Evolutionary conservation across 2,113 vertebrate genomes (phyloP).

Genomic region (Eretmochelys imbricata): DNA sequence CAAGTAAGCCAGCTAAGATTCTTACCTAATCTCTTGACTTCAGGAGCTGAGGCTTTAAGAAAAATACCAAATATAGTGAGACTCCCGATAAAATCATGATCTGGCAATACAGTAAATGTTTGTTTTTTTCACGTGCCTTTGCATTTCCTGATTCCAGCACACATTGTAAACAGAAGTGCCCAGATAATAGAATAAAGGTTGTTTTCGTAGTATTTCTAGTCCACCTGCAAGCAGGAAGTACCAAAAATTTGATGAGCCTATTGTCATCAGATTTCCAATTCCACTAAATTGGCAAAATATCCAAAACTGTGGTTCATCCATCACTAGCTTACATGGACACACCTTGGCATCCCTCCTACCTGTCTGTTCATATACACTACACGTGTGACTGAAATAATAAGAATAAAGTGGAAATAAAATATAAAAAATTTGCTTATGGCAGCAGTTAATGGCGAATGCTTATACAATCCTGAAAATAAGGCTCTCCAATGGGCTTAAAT

Average conservation of each 20-base stretch:
- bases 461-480: constrained; percentile 14
- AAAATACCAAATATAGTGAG: not conserved
- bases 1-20: not conserved
- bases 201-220: not conserved
- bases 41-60: not conserved
- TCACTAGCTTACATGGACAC: constrained; percentile 14
- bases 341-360: constrained; percentile 40
- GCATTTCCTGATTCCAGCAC: not conserved
- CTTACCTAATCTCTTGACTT: not conserved
- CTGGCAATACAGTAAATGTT: fast-evolving
- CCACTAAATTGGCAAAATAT: constrained; percentile 57
- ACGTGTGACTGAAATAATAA: constrained; percentile 41
- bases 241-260: not conserved
- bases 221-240: not conserved
- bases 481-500: not conserved
- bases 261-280: constrained; percentile 64
- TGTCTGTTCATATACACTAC: constrained; percentile 24
- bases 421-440: not conserved
- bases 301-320: constrained; percentile 49
- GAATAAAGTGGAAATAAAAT: constrained; percentile 32
- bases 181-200: not conserved
- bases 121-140: not conserved
- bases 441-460: not conserved
- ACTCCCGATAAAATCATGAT: not conserved
- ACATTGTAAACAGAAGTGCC: not conserved